phyloP scores from a whole-genome alignment of 2,888 invertebrate genomes.

The Cepaea hortensis region DNA sequence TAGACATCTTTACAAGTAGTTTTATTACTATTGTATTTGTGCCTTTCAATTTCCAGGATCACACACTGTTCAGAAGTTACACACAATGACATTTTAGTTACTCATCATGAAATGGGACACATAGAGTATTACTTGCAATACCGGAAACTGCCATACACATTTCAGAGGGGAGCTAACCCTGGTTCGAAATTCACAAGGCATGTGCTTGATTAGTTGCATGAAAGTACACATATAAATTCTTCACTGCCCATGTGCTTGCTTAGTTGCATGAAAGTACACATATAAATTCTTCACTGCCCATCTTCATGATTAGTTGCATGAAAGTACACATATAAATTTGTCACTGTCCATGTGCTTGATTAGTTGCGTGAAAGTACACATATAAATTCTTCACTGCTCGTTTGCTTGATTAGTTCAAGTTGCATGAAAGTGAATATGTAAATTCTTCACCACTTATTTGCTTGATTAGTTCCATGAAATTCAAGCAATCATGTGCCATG shows the following conservation, averaged over 20 bases:
- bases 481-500: too few relatives aligned
- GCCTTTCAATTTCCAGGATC: neutral
- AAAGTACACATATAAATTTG: too few relatives aligned
- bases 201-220: neutral
- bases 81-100: slow-evolving; percentile 66
- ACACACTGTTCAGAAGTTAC: slow-evolving; percentile 24
- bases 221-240: too few relatives aligned
- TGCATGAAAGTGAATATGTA: neutral
- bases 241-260: neutral
- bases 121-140: slow-evolving; percentile 64
- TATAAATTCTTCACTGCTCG: too few relatives aligned
- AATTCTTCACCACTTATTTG: too few relatives aligned
- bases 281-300: too few relatives aligned
- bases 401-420: neutral
- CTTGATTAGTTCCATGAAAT: too few relatives aligned
- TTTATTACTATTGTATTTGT: neutral
- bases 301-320: neutral
- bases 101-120: slow-evolving; percentile 76
- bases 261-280: neutral
- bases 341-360: too few relatives aligned
- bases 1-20: too few relatives aligned
- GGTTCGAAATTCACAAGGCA: slow-evolving; percentile 19
- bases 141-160: neutral
- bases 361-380: neutral
- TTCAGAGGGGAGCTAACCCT: slow-evolving; percentile 23